A percentile compares a stretch with the other conserved stretches of the same genome.
Conservation (phyloP, 2,888 invertebrate genomes). For the Prostheceraeus crozeri region DNA sequence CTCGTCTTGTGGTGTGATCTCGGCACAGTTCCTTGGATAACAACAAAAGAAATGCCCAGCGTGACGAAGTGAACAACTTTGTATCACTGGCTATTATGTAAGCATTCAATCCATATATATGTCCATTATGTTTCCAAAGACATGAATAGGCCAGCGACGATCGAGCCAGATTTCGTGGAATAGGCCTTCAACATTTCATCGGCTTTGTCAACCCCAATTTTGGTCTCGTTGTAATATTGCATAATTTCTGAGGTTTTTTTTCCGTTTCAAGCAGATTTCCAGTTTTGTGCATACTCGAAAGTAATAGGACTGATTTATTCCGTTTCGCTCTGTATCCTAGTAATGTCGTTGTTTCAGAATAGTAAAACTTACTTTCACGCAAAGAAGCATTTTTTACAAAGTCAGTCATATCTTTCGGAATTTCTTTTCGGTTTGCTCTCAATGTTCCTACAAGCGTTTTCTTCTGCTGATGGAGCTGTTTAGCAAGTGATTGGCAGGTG, state of each 20-base stretch:
- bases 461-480: conserved; percentile 24
- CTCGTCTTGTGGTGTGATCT: conserved; percentile 23
- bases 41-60: neutral
- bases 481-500: conserved; percentile 18
- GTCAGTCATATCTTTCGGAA: conserved; percentile 24
- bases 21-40: conserved; percentile 19
- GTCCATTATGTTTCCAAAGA: conserved; percentile 25
- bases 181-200: conserved; percentile 19
- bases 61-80: conserved; percentile 6
- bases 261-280: conserved; percentile 11
- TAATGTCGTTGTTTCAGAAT: conserved; percentile 19
- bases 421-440: conserved; percentile 22
- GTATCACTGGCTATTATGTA: conserved; percentile 23
- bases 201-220: conserved; percentile 22
- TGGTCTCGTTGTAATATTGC: conserved; percentile 27
- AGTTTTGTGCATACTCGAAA: conserved; percentile 31
- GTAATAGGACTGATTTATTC: conserved; percentile 18
- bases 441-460: conserved; percentile 18
- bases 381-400: conserved; percentile 12
- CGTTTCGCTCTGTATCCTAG: conserved; percentile 24
- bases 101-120: conserved; percentile 25
- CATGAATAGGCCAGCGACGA: conserved; percentile 23
- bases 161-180: conserved; percentile 17
- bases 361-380: conserved; percentile 22
- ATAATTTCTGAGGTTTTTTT: conserved; percentile 27